These are phyloP conservation scores for Antennarius maculatus DNA, from an alignment of 2,797 vertebrate genomes.

Conservation along the genomic window DNA sequence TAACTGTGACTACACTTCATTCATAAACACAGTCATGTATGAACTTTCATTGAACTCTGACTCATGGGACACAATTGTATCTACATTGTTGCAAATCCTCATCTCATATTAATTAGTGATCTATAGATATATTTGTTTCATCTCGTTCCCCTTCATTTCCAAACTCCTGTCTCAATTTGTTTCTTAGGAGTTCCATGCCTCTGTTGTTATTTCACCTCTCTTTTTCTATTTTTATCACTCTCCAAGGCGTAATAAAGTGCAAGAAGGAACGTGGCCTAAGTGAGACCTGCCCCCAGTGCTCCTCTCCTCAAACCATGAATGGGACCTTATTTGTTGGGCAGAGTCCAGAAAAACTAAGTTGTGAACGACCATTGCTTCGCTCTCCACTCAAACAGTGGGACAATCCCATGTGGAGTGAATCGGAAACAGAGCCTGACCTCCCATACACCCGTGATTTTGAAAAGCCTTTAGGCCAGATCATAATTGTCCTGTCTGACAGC, in stretches of 20 bases:
- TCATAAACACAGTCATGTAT: not conserved
- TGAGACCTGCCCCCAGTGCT: slow-evolving; percentile 78
- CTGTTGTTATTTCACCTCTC: not conserved
- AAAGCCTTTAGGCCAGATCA: slow-evolving; percentile 77
- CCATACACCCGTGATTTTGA: slow-evolving; percentile 81
- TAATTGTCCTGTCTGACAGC: slow-evolving; percentile 81
- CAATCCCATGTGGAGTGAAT: slow-evolving; percentile 73
- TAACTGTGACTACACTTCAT: slow-evolving; percentile 9
- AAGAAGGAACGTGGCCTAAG: slow-evolving; percentile 80
- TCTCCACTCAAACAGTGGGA: slow-evolving; percentile 81
- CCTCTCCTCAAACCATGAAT: slow-evolving; percentile 77
- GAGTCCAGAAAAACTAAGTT: slow-evolving; percentile 69
- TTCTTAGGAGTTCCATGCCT: not conserved
- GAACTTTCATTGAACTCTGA: slow-evolving; percentile 20
- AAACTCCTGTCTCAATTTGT: not conserved
- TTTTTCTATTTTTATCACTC: not conserved
- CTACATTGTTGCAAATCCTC: not conserved
- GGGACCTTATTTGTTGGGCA: slow-evolving; percentile 72
- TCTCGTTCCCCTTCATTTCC: not conserved
- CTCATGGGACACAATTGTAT: not conserved
- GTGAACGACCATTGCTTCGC: slow-evolving; percentile 73
- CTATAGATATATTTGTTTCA: not conserved
- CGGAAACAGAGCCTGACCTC: slow-evolving; percentile 80
- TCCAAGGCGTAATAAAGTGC: slow-evolving; percentile 83
- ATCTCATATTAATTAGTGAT: not conserved